Base-by-base conservation (phyloP, 2,113 vertebrate species). In the Neotragus pygmaeus region DNA sequence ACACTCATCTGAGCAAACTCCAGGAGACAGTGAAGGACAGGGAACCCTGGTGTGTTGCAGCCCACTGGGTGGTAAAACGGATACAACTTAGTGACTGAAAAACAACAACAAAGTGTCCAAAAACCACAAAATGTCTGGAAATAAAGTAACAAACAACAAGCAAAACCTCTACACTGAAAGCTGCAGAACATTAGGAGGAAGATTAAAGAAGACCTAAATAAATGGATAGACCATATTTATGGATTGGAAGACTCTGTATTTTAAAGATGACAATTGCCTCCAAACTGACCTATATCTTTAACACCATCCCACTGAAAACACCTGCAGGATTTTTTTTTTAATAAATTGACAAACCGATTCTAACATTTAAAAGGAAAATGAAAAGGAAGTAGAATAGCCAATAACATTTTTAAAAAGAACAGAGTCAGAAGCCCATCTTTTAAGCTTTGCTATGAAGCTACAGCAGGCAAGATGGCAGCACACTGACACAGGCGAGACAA, bases 11-110 rank as follows among this genome's bases (percentile, higher is more conserved):
- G 39, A 75, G 70, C 70, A 75, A 75, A 43, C 39, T 75, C 70
- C 12, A 27, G 39, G 39, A 75, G 70, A 75, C 1, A 75, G 39
- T 75, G 23, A 75, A 75, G 23, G 39, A 75, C 39, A 75, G 39
- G 70, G 70, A 75, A 75, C 36, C 70, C 70, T 43, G 70, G 6
- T 43, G 23, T 43, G 6, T 27, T 75, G 70, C 23, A 75, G 39
- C 39, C 70, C 23, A 43, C 0, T 0, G 21, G 70, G 39, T 43
- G 1, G 0, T 39, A 43, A 43, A 43, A 14, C 6, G 0, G 70
- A 27, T 39, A 75, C 70, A 75, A 75, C 23, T 75, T 43, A 14
- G 70, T 43, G 23, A 43, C 39, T 27, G 70, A 15, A 43, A 43
- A 75, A 75, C 6, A 43, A 25, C 11, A 25, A 27, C 19, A 43